phyloP scores from a whole-genome alignment of 2,113 vertebrate genomes.

The Myotis brandtii region DNA sequence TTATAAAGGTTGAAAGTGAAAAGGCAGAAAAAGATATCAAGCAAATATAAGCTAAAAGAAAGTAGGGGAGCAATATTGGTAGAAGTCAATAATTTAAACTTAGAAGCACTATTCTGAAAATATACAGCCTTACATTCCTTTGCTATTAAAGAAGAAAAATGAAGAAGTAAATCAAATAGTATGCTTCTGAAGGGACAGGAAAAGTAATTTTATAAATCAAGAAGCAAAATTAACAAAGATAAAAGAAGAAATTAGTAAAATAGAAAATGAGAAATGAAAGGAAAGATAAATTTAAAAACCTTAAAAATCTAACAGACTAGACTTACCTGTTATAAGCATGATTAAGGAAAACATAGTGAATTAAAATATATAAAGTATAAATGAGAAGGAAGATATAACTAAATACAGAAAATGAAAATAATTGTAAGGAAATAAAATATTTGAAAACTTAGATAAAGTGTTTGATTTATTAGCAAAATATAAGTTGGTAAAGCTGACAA shows the following conservation, averaged over 20 bases:
- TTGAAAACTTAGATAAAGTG: slow-evolving; percentile 5
- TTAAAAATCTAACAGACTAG: neutral
- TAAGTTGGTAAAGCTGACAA: neutral
- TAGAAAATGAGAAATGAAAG: neutral
- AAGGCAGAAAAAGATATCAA: neutral
- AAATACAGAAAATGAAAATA: neutral
- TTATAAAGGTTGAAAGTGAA: neutral
- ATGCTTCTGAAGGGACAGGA: neutral
- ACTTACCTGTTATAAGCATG: neutral
- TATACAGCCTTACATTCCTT: neutral
- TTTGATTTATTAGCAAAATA: neutral
- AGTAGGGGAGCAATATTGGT: neutral
- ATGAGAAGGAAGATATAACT: neutral
- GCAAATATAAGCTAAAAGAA: neutral
- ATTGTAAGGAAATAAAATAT: neutral
- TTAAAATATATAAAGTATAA: neutral
- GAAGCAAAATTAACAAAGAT: neutral
- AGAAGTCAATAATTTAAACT: neutral
- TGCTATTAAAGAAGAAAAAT: neutral
- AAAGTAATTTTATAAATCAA: neutral
- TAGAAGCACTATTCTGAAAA: neutral
- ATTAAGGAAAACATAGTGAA: neutral
- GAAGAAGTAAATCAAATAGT: neutral
- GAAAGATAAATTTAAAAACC: neutral
- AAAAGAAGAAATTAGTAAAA: neutral